Conservation (phyloP, 2,113 vertebrate genomes). For the Saccopteryx leptura region DNA sequence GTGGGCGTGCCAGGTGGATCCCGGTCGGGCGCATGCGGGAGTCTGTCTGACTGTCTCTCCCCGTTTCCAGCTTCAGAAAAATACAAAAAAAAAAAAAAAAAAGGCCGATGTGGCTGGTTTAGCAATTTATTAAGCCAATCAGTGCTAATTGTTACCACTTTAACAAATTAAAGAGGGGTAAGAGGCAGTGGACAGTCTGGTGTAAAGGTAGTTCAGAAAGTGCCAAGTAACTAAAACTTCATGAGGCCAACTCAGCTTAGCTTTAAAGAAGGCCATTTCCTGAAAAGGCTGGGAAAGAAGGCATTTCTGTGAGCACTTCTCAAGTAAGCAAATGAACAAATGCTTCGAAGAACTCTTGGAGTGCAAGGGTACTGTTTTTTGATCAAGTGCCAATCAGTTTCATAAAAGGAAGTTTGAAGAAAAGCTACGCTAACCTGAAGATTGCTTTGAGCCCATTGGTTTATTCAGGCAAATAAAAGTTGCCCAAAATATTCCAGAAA, state of each 20-base stretch:
- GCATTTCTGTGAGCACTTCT: background rate
- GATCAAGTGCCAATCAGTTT: background rate
- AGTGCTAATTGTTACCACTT: slow-evolving; percentile 17
- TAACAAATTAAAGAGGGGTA: background rate
- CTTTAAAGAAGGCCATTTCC: background rate
- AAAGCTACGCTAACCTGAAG: background rate
- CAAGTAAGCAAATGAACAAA: background rate
- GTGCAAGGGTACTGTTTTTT: background rate
- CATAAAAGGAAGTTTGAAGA: background rate
- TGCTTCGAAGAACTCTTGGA: background rate
- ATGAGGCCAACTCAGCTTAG: background rate
- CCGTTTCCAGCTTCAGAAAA: too few relatives aligned
- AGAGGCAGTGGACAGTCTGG: background rate
- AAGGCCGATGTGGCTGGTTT: background rate
- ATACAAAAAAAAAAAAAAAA: too few relatives aligned
- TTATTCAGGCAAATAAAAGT: background rate
- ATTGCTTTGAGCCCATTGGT: background rate
- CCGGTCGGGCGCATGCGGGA: too few relatives aligned
- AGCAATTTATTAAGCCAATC: slow-evolving; percentile 27
- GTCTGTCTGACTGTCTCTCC: too few relatives aligned
- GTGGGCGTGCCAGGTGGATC: too few relatives aligned
- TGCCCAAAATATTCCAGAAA: background rate
- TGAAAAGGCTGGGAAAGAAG: background rate
- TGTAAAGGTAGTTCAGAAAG: background rate
- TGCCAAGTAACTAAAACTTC: background rate